Conservation (phyloP, 2,113 vertebrate species). For the Phocoena phocoena region DNA sequence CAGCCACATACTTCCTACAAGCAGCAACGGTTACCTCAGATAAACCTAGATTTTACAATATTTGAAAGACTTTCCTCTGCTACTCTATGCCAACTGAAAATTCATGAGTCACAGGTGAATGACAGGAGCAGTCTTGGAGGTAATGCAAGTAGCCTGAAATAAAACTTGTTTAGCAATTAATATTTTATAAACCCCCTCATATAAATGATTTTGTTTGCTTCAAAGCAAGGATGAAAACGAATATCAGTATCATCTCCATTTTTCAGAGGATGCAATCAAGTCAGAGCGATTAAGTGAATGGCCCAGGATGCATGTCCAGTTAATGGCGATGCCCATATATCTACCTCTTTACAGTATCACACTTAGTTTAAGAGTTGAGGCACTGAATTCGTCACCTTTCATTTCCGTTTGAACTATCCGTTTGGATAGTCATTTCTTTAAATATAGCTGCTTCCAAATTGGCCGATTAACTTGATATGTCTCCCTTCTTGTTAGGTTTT, state of each 20-base stretch:
- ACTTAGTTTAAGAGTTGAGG: background rate
- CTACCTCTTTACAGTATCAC: background rate
- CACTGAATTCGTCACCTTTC: background rate
- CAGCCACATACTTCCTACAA: conserved; percentile 82
- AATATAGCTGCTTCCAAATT: background rate
- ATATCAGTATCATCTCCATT: background rate
- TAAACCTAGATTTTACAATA: conserved; percentile 81
- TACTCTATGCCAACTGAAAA: conserved; percentile 59
- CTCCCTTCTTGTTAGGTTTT: background rate
- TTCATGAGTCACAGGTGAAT: conserved; percentile 65
- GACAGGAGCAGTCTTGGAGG: background rate
- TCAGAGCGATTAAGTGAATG: background rate
- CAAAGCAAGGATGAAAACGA: conserved; percentile 24
- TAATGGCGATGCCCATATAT: background rate
- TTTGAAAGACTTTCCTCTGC: conserved; percentile 48
- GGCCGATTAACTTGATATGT: background rate
- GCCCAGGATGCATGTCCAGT: background rate
- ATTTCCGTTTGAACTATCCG: background rate
- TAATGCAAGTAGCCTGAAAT: conserved; percentile 5
- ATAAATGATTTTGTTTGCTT: background rate
- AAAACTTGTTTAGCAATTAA: conserved; percentile 43
- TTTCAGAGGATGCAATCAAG: background rate
- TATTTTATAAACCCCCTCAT: conserved; percentile 30
- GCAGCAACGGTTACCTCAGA: conserved; percentile 84
- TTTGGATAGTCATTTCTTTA: background rate